Conservation (phyloP, 2,113 vertebrate genomes). For the Nothoprocta perdicaria region DNA sequence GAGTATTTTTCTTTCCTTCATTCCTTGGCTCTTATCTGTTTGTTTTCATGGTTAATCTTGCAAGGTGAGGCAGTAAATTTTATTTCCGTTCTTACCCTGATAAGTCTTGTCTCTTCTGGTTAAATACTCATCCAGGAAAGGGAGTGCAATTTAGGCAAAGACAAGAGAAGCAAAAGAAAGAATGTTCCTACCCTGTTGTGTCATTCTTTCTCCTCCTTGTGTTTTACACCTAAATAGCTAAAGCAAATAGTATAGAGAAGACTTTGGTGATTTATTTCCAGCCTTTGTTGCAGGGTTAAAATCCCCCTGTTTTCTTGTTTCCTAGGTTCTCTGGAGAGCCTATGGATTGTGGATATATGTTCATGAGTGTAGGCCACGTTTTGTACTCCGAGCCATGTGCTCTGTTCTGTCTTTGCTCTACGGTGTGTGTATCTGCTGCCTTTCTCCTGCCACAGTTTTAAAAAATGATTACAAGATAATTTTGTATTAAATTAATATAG, state of each 20-base stretch:
- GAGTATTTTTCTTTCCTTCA: constrained; percentile 19
- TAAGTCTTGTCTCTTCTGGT: not conserved
- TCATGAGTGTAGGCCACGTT: accelerated
- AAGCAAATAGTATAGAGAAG: not conserved
- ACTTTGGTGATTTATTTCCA: not conserved
- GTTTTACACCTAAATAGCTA: not conserved
- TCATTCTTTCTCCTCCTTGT: not conserved
- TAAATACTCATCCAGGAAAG: not conserved
- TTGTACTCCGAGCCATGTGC: not conserved
- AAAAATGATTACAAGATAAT: not conserved
- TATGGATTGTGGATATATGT: not conserved
- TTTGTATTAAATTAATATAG: too few relatives aligned
- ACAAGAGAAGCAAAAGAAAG: not conserved
- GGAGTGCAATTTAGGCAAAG: not conserved
- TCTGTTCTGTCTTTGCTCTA: not conserved
- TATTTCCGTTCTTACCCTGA: not conserved
- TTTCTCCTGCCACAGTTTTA: accelerated
- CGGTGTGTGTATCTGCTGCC: accelerated
- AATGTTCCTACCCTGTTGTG: not conserved
- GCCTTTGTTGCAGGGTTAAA: not conserved
- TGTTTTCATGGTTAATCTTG: constrained; percentile 19
- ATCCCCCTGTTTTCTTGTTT: not conserved
- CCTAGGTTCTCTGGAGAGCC: not conserved
- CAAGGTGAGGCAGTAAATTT: not conserved
- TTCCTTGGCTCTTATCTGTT: not conserved